These are phyloP conservation scores for Cyprinodon brontotheroides DNA, from an alignment of 2,113 vertebrate species.

Conservation along the genomic window DNA sequence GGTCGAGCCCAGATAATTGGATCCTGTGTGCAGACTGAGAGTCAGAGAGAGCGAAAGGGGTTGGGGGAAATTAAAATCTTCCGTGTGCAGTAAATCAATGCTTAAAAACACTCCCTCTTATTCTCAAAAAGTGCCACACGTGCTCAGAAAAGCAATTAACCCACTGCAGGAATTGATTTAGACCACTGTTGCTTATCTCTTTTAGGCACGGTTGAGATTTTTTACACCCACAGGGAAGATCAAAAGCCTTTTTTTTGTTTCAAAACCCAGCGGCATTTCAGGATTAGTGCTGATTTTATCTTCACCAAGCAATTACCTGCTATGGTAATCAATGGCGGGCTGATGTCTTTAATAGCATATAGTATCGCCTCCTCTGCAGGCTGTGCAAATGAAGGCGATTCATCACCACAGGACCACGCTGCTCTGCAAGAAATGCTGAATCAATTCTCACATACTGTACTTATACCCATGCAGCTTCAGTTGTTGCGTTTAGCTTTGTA, in stretches of 20 bases:
- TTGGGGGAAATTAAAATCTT: slow-evolving; percentile 67
- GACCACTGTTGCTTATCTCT: slow-evolving; percentile 64
- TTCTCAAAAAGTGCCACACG: slow-evolving; percentile 57
- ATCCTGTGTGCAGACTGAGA: slow-evolving; percentile 38
- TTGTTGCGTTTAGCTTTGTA: slow-evolving; percentile 17
- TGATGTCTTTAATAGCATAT: slow-evolving; percentile 61
- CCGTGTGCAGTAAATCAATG: slow-evolving; percentile 65
- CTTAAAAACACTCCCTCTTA: slow-evolving; percentile 51
- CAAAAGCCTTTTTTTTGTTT: slow-evolving; percentile 58
- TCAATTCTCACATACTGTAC: slow-evolving; percentile 52
- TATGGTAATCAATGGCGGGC: slow-evolving; percentile 70
- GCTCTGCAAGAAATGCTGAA: slow-evolving; percentile 51
- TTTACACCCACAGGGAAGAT: slow-evolving; percentile 53
- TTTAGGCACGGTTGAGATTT: slow-evolving; percentile 53
- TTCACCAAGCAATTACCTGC: slow-evolving; percentile 68
- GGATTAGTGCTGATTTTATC: slow-evolving; percentile 70
- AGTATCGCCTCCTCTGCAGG: slow-evolving; percentile 51
- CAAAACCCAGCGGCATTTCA: slow-evolving; percentile 55
- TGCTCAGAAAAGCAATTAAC: slow-evolving; percentile 74
- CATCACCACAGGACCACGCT: slow-evolving; percentile 46
- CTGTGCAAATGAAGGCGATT: slow-evolving; percentile 68
- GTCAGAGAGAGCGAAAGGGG: slow-evolving; percentile 16
- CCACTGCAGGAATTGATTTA: slow-evolving; percentile 69
- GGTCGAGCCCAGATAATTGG: slow-evolving; percentile 51
- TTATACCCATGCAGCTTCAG: slow-evolving; percentile 5